phyloP scores from a whole-genome alignment of 2,888 invertebrate genomes.

The Diaprepes abbreviatus region DNA sequence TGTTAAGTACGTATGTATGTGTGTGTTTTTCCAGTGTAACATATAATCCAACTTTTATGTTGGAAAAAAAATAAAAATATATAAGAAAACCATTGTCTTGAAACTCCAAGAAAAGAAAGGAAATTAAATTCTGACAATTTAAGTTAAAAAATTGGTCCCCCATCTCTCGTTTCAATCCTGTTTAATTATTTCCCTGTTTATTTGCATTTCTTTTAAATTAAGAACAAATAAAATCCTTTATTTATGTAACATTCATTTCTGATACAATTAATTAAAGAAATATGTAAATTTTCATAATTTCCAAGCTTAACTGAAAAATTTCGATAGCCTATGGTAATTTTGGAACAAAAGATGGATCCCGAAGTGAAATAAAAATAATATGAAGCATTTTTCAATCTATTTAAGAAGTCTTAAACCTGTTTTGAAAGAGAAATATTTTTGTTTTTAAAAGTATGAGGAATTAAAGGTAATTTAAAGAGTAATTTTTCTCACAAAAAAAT shows the following conservation, averaged over 20 bases:
- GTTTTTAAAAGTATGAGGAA: slow-evolving; percentile 7
- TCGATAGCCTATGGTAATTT: slow-evolving; percentile 28
- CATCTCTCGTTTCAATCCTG: slow-evolving; percentile 19
- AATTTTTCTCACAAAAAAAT: no score
- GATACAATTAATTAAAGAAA: slow-evolving; percentile 47
- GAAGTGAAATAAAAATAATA: slow-evolving; percentile 15
- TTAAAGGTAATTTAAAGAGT: background rate
- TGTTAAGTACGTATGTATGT: no score
- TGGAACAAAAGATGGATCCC: slow-evolving; percentile 23
- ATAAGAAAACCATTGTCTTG: background rate
- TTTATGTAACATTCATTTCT: slow-evolving; percentile 34
- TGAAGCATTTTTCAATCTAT: slow-evolving; percentile 21
- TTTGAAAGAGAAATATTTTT: background rate
- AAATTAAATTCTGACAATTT: slow-evolving; percentile 36
- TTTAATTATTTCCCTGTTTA: slow-evolving; percentile 36
- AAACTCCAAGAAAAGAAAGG: slow-evolving; percentile 7
- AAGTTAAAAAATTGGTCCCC: slow-evolving; percentile 22
- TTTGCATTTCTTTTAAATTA: slow-evolving; percentile 47
- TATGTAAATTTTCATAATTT: slow-evolving; percentile 43
- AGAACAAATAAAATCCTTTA: slow-evolving; percentile 36
- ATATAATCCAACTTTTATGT: no score
- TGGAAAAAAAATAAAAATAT: background rate
- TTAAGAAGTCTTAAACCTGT: background rate
- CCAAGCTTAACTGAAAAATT: slow-evolving; percentile 29
- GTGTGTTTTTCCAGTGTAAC: no score